Base-by-base conservation (phyloP, 30 jellyfish, hydroid and myxozoan species). In the Morbakka virulenta region DNA sequence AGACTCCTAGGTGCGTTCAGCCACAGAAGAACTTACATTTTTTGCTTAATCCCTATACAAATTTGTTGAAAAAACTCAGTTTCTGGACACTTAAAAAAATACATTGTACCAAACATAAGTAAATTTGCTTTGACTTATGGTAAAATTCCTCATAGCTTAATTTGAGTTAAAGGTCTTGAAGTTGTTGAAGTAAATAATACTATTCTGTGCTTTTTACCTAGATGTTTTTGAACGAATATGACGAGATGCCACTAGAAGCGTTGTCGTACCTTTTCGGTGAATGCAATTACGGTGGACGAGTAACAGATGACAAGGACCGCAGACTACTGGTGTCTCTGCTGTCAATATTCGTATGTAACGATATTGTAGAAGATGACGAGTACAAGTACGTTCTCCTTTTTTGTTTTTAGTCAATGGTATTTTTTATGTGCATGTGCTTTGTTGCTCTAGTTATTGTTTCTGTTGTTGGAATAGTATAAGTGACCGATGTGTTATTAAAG, bases 241-340 rank as follows among this genome's bases (percentile, higher is more conserved):
- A 81, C 35, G 96, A 77, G 31, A 68, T 93, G 32, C 99, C 99
- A 0, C 79, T 93, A 17, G 99, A 93, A 72, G 99, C 99, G 1
- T 47, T 93, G 78, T 50, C 88, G 24, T 93, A 93, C 62, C 52
- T 93, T 25, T 93, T 93, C 74, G 99, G 99, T 2, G 99, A 93
- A 67, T 93, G 99, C 64, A 93, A 93, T 77, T 93, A 93, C 74
- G 99, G 99, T 47, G 99, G 99, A 33, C 88, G 99, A 4, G 99
- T 93, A 50, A 93, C 99, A 1, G 99, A 93, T 57, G 99, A 93
- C 72, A 93, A 93, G 71, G 99, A 93, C 76, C 68, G 99, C 26
- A 82, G 99, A 0, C 82, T 93, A 70, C 64, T 93, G 53, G 49
- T 93, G 65, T 93, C 99, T 0, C 63, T 93, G 14, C 88, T 93